Evolutionary conservation across 1,140 invertebrate genomes (phyloP).

Genomic region (Drosophila varians): DNA sequence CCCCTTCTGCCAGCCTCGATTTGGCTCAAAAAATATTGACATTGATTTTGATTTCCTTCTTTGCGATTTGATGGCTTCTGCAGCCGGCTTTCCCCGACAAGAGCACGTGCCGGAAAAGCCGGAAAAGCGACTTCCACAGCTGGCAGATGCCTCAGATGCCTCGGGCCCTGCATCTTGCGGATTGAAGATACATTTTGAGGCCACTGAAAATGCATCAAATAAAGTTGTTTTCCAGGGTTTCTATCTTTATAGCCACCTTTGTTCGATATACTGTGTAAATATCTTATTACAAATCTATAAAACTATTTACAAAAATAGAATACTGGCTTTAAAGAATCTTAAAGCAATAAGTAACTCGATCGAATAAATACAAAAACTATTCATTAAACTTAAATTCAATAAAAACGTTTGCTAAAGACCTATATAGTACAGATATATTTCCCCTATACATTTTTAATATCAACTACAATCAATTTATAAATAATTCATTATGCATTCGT

Average conservation of each 20-base stretch:
- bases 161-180: neutral
- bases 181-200: neutral
- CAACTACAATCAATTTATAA: neutral
- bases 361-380: too few species aligned
- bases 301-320: too few species aligned
- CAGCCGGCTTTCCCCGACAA: slow-evolving; percentile 3
- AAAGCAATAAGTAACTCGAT: too few species aligned
- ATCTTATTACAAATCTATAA: neutral
- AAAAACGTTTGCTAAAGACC: too few species aligned
- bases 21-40: slow-evolving; percentile 69
- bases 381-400: too few species aligned
- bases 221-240: neutral
- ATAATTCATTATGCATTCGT: neutral
- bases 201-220: neutral
- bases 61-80: slow-evolving; percentile 34
- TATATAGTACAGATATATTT: too few species aligned
- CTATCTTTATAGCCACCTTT: too few species aligned
- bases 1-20: slow-evolving; percentile 57
- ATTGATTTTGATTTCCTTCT: slow-evolving; percentile 68
- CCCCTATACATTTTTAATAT: neutral
- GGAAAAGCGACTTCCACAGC: slow-evolving; percentile 5
- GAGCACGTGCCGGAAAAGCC: slow-evolving; percentile 19
- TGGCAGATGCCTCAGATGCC: slow-evolving; percentile 2
- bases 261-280: too few species aligned
- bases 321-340: too few species aligned